Evolutionary conservation across 2,113 vertebrate genomes (phyloP).

Genomic region (Probosciger aterrimus): DNA sequence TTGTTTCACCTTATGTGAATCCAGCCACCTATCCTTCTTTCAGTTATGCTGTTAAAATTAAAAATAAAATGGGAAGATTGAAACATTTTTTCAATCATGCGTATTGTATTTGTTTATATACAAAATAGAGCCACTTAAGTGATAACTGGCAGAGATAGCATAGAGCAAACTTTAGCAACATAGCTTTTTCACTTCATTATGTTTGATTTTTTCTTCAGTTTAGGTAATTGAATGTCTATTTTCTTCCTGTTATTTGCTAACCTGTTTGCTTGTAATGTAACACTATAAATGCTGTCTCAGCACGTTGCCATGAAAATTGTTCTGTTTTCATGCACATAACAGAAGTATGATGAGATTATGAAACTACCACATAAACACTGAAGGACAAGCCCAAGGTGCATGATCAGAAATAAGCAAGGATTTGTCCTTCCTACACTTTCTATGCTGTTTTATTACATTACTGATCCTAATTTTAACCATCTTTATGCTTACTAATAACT

Average conservation of each 20-base stretch:
- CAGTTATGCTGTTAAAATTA: background rate
- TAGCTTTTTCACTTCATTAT: background rate
- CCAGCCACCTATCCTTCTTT: background rate
- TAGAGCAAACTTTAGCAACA: background rate
- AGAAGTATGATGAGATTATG: background rate
- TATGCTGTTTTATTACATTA: background rate
- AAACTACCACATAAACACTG: background rate
- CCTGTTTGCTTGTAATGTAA: background rate
- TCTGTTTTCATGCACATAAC: background rate
- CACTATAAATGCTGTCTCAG: background rate
- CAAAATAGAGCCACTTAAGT: background rate
- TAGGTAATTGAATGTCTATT: background rate
- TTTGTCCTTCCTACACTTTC: background rate
- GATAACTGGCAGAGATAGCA: background rate
- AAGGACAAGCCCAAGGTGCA: background rate
- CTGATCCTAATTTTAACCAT: background rate
- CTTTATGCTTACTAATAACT: background rate
- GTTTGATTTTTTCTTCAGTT: background rate
- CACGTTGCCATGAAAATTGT: background rate
- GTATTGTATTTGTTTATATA: background rate
- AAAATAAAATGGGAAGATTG: background rate
- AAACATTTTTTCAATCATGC: background rate
- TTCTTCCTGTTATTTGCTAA: slow-evolving; percentile 5
- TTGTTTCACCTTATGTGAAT: background rate
- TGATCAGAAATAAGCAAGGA: background rate